Percentiles rank a stretch among this genome's conserved stretches.
These are phyloP conservation scores for Procavia capensis DNA, from an alignment of 2,113 vertebrate species.

Conservation along the genomic window DNA sequence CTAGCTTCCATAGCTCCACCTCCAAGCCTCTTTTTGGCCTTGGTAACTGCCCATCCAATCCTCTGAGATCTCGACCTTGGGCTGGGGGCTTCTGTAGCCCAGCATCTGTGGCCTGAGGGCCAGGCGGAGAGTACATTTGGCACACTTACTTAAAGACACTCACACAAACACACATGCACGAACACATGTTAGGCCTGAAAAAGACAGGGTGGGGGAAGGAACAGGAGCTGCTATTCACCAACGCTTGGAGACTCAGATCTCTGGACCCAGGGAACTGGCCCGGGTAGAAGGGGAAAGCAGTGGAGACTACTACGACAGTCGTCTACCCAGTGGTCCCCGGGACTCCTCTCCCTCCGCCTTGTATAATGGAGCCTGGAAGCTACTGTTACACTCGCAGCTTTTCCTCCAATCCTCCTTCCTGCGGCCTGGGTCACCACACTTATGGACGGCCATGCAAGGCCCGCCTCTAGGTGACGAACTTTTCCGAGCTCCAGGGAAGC, in stretches of 20 bases:
- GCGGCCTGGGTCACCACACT: neutral
- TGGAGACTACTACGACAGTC: neutral
- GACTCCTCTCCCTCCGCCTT: accelerated
- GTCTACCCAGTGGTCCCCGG: accelerated
- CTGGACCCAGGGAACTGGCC: neutral
- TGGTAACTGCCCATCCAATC: no score
- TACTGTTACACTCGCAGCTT: neutral
- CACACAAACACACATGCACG: neutral
- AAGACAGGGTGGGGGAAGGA: accelerated
- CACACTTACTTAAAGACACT: neutral
- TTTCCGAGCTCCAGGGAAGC: neutral
- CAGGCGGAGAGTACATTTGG: accelerated
- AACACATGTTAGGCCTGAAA: neutral
- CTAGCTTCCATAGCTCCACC: neutral
- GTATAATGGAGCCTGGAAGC: accelerated
- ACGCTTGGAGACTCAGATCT: neutral
- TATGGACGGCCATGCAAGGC: accelerated
- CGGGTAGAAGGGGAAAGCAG: neutral
- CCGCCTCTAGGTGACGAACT: accelerated
- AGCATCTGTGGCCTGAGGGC: neutral
- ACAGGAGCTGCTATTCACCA: neutral
- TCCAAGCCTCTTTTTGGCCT: neutral
- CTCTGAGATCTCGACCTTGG: neutral
- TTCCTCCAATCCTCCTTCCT: neutral
- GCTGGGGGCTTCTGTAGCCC: neutral